Percentiles rank a stretch among this genome's conserved stretches.
Conservation (phyloP, 2,888 invertebrate species). For the Pilophorus perplexus region DNA sequence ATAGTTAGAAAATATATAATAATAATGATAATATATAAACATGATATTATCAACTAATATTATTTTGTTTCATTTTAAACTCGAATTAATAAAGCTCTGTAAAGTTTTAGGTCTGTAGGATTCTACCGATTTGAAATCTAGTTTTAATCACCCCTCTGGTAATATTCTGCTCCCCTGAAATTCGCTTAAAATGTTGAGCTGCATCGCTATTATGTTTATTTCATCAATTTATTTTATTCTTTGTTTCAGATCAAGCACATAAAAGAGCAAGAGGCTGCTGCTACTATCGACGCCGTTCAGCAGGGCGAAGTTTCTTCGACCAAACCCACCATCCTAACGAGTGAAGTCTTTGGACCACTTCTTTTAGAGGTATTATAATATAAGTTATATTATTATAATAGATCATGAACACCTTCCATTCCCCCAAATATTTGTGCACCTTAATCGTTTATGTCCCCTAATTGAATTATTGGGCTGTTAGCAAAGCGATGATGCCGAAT, state of each 20-base stretch:
- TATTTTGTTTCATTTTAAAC: too few relatives aligned
- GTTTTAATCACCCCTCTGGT: too few relatives aligned
- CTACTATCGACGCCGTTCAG: constrained; percentile 73
- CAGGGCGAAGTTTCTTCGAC: constrained; percentile 95
- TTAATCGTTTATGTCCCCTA: background rate
- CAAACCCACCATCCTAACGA: constrained; percentile 71
- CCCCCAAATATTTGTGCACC: background rate
- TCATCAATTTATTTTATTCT: background rate
- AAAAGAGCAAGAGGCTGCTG: constrained; percentile 58
- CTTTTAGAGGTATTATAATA: constrained; percentile 70
- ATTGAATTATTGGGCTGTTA: background rate
- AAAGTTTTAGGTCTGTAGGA: too few relatives aligned
- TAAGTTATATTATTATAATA: constrained; percentile 42
- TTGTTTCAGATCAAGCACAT: constrained; percentile 51
- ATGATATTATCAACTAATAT: too few relatives aligned
- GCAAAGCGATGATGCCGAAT: background rate
- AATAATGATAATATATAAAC: too few relatives aligned
- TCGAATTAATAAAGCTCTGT: too few relatives aligned
- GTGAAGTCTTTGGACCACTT: constrained; percentile 69
- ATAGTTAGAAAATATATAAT: too few relatives aligned
- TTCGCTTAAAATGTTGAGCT: too few relatives aligned
- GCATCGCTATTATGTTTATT: background rate
- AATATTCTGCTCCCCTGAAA: too few relatives aligned
- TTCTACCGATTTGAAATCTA: too few relatives aligned
- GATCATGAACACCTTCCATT: too few relatives aligned